phyloP scores from a whole-genome alignment of 1,140 invertebrate species.

The Pachyrhynchus sulphureomaculatus region DNA sequence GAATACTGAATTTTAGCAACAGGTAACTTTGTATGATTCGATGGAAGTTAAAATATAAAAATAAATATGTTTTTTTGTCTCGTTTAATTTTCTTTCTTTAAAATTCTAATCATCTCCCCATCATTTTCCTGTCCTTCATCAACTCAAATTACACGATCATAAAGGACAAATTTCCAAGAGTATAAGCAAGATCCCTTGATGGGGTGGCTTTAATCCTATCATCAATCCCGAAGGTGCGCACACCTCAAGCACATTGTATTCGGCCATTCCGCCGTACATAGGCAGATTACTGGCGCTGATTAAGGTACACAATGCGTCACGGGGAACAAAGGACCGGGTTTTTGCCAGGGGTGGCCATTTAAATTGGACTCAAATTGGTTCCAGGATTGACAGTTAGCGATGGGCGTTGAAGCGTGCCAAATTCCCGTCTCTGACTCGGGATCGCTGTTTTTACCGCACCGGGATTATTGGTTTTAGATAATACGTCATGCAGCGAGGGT shows the following conservation, averaged over 20 bases:
- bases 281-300: conserved; percentile 41
- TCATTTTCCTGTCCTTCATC: too few relatives aligned
- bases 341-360: conserved; percentile 32
- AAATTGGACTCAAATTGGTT: conserved; percentile 39
- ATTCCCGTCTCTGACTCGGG: conserved; percentile 27
- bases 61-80: too few relatives aligned
- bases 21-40: too few relatives aligned
- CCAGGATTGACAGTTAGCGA: conserved; percentile 38
- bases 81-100: too few relatives aligned
- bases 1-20: too few relatives aligned
- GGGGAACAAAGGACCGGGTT: conserved; percentile 27
- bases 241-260: conserved; percentile 42
- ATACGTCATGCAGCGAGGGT: conserved; percentile 28
- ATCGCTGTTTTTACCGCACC: conserved; percentile 32
- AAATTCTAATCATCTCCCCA: too few relatives aligned
- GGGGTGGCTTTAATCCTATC: conserved; percentile 38
- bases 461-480: conserved; percentile 35
- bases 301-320: conserved; percentile 41
- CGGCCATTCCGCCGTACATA: conserved; percentile 39
- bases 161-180: conserved; percentile 5
- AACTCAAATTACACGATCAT: not conserved
- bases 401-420: conserved; percentile 35
- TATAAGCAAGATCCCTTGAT: conserved; percentile 11
- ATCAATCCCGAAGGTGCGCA: conserved; percentile 36
- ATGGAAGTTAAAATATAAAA: too few relatives aligned